These are phyloP conservation scores for Galemys pyrenaicus DNA, from an alignment of 2,113 vertebrate species.

Conservation along the genomic window DNA sequence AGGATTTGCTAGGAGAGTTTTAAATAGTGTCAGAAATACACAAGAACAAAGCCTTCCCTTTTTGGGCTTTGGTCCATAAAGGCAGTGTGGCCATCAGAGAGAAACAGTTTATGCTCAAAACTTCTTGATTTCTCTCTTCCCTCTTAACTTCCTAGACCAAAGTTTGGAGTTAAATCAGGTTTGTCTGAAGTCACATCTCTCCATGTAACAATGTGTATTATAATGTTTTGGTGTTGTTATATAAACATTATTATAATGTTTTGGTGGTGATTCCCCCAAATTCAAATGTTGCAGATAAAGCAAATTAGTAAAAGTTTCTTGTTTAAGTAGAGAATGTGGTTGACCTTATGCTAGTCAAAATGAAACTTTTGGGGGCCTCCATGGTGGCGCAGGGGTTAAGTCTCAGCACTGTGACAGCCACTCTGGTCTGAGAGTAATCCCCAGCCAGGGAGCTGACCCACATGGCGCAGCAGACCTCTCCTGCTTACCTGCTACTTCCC, in stretches of 20 bases:
- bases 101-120: slow-evolving; percentile 41
- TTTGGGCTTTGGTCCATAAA: background rate
- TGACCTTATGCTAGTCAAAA: background rate
- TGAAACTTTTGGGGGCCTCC: too few species aligned
- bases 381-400: too few species aligned
- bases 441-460: too few species aligned
- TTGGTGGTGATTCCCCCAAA: background rate
- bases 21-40: background rate
- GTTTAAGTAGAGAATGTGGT: background rate
- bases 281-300: background rate
- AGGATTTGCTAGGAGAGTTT: slow-evolving; percentile 17
- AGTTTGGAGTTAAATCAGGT: slow-evolving; percentile 21
- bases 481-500: too few species aligned
- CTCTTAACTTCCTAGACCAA: background rate
- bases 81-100: slow-evolving; percentile 17
- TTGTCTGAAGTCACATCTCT: slow-evolving; percentile 45
- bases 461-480: too few species aligned
- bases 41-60: slow-evolving; percentile 4
- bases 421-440: too few species aligned
- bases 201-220: background rate
- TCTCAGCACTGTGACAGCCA: too few species aligned
- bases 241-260: background rate
- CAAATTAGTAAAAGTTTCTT: slow-evolving; percentile 9
- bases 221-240: background rate
- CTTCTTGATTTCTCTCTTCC: slow-evolving; percentile 35